These are phyloP conservation scores for Lepus timidus DNA, from an alignment of 2,113 vertebrate genomes.

Conservation along the genomic window DNA sequence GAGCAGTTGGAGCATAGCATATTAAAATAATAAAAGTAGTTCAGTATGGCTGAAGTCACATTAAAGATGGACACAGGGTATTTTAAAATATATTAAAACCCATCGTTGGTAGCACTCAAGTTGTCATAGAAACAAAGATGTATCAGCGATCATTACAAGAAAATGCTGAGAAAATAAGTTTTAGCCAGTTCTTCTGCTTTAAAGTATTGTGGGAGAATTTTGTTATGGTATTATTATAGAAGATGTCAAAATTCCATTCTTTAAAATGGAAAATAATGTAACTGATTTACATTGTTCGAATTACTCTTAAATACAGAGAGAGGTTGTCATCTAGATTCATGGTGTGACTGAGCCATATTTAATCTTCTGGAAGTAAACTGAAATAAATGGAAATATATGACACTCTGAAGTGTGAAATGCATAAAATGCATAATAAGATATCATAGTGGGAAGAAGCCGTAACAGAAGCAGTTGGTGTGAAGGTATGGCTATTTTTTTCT, in stretches of 20 bases:
- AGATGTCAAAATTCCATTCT: conserved; percentile 33
- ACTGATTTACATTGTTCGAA: conserved; percentile 61
- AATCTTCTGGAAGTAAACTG: conserved; percentile 70
- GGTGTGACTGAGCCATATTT: conserved; percentile 50
- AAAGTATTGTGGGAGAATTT: conserved; percentile 1
- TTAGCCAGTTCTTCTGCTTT: not conserved
- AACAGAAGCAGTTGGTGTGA: conserved; percentile 17
- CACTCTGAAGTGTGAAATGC: conserved; percentile 45
- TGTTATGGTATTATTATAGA: conserved; percentile 40
- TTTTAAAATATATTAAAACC: not conserved
- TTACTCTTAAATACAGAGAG: conserved; percentile 44
- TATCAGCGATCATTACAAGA: not conserved
- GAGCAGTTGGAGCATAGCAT: not conserved
- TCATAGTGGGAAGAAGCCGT: not conserved
- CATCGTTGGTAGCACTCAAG: not conserved
- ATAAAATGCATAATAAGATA: conserved; percentile 56
- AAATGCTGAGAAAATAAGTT: conserved; percentile 32
- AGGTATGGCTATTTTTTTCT: not conserved
- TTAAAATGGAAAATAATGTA: conserved; percentile 40
- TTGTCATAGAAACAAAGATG: conserved; percentile 42
- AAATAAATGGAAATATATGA: conserved; percentile 67
- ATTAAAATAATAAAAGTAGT: conserved; percentile 47
- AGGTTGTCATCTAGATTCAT: not conserved
- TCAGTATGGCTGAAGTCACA: not conserved
- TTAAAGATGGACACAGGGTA: not conserved